A percentile compares a stretch with the other conserved stretches of the same genome.
phyloP scores from a whole-genome alignment of 2,113 vertebrate genomes.

The Gambusia holbrooki region DNA sequence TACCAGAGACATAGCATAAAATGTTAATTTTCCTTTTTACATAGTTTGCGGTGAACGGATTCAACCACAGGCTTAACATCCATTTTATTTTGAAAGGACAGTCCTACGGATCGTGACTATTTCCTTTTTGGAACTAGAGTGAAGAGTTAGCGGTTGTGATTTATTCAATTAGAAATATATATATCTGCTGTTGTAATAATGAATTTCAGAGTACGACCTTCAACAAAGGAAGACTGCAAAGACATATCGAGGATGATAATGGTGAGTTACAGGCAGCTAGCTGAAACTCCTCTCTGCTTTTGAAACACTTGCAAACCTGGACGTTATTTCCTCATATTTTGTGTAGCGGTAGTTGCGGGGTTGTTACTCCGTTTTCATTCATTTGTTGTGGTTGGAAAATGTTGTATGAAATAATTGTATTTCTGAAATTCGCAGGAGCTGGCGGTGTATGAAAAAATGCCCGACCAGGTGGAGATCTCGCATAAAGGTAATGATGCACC shows the following conservation, averaged over 20 bases:
- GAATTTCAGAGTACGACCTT: slow-evolving; percentile 69
- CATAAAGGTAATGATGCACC: slow-evolving; percentile 65
- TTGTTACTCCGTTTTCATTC: too few species aligned
- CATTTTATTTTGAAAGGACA: slow-evolving; percentile 11
- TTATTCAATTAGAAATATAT: neutral
- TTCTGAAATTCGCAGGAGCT: slow-evolving; percentile 66
- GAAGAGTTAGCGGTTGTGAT: neutral
- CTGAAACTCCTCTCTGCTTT: neutral
- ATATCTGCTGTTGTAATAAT: slow-evolving; percentile 33
- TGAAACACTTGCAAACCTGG: neutral
- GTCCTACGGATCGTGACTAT: neutral
- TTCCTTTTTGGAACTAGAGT: neutral
- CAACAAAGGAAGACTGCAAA: slow-evolving; percentile 73
- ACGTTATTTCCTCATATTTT: neutral
- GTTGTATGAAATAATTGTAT: neutral
- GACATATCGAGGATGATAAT: slow-evolving; percentile 77
- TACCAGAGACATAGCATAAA: too few species aligned
- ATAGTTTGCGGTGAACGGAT: too few species aligned
- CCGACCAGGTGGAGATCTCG: slow-evolving; percentile 76
- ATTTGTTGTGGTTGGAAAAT: neutral
- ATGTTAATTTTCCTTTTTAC: too few species aligned
- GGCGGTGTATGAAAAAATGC: slow-evolving; percentile 78
- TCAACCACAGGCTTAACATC: neutral
- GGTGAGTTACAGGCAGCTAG: slow-evolving; percentile 57
- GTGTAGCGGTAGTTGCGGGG: neutral